Evolutionary conservation across 1,140 invertebrate species (phyloP), one percentile per base, ranked within the genome.

Genomic region (Dinoponera quadriceps): DNA sequence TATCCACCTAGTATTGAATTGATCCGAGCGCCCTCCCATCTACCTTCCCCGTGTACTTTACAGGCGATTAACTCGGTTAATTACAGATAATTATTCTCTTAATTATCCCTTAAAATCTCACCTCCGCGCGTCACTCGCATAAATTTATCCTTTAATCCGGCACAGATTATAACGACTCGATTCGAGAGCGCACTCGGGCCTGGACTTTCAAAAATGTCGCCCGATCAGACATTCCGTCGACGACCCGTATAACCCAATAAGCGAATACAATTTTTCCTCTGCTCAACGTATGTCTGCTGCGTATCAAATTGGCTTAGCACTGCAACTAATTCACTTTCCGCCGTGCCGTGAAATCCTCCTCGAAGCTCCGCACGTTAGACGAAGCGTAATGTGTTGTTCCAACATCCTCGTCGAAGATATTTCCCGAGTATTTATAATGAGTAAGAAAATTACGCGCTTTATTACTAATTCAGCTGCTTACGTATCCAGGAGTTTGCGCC

Each of bases 31-130:
- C 78, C 69, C 14, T 82, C 27, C 69, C 63, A 20, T 77, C 54
- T 59, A 60, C 55, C 44, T 62, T 72, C 69, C n/a, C 59, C 78
- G 22, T 82, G 25, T 69, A 60, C 20, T 68, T 57, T 44, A 62
- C 54, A 51, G 44, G 29, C 55, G 73, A 85, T 73, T 84, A 85
- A 78, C 73, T 66, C 27, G 54, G 73, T 75, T 72, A 85, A 85
- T 85, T 85, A 72, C 59, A 69, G 82, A 20, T 84, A 84, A 85
- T 85, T 84, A 51, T 65, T 38, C 66, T 38, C 11, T 44, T 54
- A 84, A 84, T 84, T 85, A 80, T 80, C 48, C 38, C 54, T 49
- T 85, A 85, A 85, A 85, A 80, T 72, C 82, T 33, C 38, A 62
- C 57, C 54, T 71, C 48, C 18, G 2, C 7, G 38, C 38, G 51